Evolutionary conservation across 2,888 invertebrate genomes (phyloP).

Genomic region (Meandrusa payeni): DNA sequence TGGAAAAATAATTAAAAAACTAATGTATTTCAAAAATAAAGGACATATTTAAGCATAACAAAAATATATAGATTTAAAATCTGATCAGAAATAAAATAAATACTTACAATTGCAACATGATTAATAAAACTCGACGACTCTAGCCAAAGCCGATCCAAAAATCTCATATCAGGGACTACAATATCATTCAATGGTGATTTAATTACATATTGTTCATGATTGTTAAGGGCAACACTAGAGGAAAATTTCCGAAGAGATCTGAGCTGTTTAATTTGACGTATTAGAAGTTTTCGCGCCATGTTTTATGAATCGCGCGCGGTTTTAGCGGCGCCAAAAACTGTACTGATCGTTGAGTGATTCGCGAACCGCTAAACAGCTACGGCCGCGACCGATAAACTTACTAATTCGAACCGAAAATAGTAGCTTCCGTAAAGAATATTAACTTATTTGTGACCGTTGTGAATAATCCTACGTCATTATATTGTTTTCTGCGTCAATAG

Average conservation of each 20-base stretch:
- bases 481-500: too few relatives aligned
- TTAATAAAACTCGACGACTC: conserved; percentile 50
- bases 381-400: conserved; percentile 8
- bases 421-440: neutral
- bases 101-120: conserved; percentile 65
- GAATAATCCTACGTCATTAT: too few relatives aligned
- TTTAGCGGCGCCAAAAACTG: conserved; percentile 31
- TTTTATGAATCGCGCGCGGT: conserved; percentile 50
- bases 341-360: conserved; percentile 39
- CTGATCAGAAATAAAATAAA: neutral
- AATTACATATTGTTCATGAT: conserved; percentile 53
- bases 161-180: conserved; percentile 50
- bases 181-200: conserved; percentile 57
- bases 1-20: too few relatives aligned
- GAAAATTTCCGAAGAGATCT: conserved; percentile 57
- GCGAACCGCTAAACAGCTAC: neutral
- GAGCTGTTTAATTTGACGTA: conserved; percentile 56
- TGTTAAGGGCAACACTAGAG: conserved; percentile 42
- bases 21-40: too few relatives aligned
- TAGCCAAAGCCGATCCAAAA: conserved; percentile 58
- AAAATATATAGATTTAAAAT: neutral
- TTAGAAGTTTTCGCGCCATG: conserved; percentile 56
- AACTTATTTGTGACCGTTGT: too few relatives aligned
- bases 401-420: conserved; percentile 6
- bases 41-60: too few relatives aligned